Evolutionary conservation across 2,797 vertebrate genomes (phyloP).

Genomic region (Microctenopoma stevenorrisi): DNA sequence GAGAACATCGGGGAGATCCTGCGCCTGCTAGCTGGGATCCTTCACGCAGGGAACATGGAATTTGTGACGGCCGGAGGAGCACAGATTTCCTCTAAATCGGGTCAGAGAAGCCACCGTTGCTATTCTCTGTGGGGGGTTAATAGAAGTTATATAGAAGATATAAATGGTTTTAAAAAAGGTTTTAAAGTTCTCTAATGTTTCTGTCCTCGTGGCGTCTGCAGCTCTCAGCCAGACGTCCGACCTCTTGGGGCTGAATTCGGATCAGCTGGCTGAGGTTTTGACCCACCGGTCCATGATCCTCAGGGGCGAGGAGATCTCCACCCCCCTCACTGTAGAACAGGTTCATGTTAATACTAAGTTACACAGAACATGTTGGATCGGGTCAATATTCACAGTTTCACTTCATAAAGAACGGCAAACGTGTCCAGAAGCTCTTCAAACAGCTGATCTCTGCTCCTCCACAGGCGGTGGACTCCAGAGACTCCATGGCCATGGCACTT

Average conservation of each 20-base stretch:
- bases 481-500: slow-evolving; percentile 98
- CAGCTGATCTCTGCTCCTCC: background rate
- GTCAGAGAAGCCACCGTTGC: slow-evolving; percentile 67
- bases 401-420: too few relatives aligned
- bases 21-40: slow-evolving; percentile 91
- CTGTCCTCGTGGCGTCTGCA: slow-evolving; percentile 39
- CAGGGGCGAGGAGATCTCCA: slow-evolving; percentile 96
- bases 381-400: too few relatives aligned
- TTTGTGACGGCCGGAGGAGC: slow-evolving; percentile 97
- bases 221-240: slow-evolving; percentile 91
- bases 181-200: background rate
- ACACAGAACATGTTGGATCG: too few relatives aligned
- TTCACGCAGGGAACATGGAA: slow-evolving; percentile 94
- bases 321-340: slow-evolving; percentile 95
- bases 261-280: slow-evolving; percentile 91
- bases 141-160: too few relatives aligned
- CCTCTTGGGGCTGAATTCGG: slow-evolving; percentile 91
- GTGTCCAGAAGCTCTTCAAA: too few relatives aligned
- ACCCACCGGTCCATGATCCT: slow-evolving; percentile 98
- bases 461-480: slow-evolving; percentile 94
- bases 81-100: slow-evolving; percentile 93
- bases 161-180: too few relatives aligned
- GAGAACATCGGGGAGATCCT: slow-evolving; percentile 91
- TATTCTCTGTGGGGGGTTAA: too few relatives aligned
- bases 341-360: too few relatives aligned